These are phyloP conservation scores for Podarcis cretensis DNA, from an alignment of 2,113 vertebrate genomes.

Conservation along the genomic window DNA sequence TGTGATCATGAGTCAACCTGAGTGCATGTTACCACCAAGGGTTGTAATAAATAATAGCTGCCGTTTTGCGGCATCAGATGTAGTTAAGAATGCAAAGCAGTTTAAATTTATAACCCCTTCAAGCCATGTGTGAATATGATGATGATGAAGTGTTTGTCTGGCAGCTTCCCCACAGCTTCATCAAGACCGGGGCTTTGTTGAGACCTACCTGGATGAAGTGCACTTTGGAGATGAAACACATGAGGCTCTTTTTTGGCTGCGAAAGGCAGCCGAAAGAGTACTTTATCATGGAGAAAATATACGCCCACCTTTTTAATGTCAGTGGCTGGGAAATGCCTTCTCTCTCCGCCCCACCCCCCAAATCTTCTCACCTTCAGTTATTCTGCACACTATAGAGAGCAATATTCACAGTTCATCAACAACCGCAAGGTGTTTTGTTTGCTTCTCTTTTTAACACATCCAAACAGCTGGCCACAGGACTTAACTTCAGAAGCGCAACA, in stretches of 20 bases:
- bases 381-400: neutral
- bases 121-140: slow-evolving; percentile 56
- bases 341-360: fast-evolving
- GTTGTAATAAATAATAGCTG: slow-evolving; percentile 46
- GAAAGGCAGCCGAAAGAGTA: slow-evolving; percentile 60
- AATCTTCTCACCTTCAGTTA: neutral
- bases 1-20: slow-evolving; percentile 36
- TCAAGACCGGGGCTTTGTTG: slow-evolving; percentile 59
- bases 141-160: slow-evolving; percentile 61
- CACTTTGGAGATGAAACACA: slow-evolving; percentile 53
- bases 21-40: slow-evolving; percentile 48
- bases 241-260: slow-evolving; percentile 46
- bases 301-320: slow-evolving; percentile 19
- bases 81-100: slow-evolving; percentile 46
- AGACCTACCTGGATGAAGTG: slow-evolving; percentile 53
- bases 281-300: slow-evolving; percentile 49
- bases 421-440: neutral
- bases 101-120: slow-evolving; percentile 50
- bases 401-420: neutral
- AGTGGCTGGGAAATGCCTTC: slow-evolving; percentile 21
- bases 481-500: neutral
- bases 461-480: neutral
- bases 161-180: slow-evolving; percentile 60
- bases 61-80: slow-evolving; percentile 40
- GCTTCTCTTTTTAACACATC: neutral